A percentile compares a stretch with the other conserved stretches of the same genome.
Evolutionary conservation across 2,888 invertebrate genomes (phyloP).

Genomic region (Pristionchus mayeri): DNA sequence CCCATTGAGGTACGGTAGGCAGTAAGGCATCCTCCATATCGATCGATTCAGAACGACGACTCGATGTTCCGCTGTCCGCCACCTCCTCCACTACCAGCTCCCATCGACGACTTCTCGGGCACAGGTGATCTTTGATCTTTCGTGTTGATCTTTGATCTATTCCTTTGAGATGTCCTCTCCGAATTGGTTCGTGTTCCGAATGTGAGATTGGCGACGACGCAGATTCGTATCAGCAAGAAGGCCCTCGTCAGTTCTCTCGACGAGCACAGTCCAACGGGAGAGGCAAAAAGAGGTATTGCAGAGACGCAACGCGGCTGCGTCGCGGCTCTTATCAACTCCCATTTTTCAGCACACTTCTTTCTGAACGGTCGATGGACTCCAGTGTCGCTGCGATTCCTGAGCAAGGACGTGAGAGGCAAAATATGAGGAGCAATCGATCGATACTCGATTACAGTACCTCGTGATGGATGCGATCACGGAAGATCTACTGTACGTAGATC

Average conservation of each 20-base stretch:
- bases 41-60: slow-evolving; percentile 4
- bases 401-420: slow-evolving; percentile 9
- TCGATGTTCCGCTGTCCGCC: slow-evolving; percentile 30
- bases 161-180: not conserved
- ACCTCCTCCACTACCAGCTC: not conserved
- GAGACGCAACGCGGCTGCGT: slow-evolving; percentile 26
- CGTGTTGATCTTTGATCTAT: slow-evolving; percentile 31
- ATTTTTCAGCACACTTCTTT: not conserved
- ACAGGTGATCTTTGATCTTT: slow-evolving; percentile 9
- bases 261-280: slow-evolving; percentile 25
- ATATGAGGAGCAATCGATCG: not conserved
- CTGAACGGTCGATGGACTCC: not conserved
- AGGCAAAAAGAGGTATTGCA: slow-evolving; percentile 28
- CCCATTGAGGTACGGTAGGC: slow-evolving; percentile 30
- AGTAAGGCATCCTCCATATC: not conserved
- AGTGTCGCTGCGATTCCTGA: slow-evolving; percentile 27
- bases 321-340: not conserved
- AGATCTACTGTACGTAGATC: slow-evolving; percentile 10
- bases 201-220: not conserved
- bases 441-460: slow-evolving; percentile 18
- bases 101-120: slow-evolving; percentile 24
- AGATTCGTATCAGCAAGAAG: not conserved
- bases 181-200: slow-evolving; percentile 27
- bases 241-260: not conserved
- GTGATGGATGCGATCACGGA: slow-evolving; percentile 11